Percentiles rank a stretch among this genome's conserved stretches.
Conservation (phyloP, 2,113 vertebrate species). For the Peucedramus taeniatus region DNA sequence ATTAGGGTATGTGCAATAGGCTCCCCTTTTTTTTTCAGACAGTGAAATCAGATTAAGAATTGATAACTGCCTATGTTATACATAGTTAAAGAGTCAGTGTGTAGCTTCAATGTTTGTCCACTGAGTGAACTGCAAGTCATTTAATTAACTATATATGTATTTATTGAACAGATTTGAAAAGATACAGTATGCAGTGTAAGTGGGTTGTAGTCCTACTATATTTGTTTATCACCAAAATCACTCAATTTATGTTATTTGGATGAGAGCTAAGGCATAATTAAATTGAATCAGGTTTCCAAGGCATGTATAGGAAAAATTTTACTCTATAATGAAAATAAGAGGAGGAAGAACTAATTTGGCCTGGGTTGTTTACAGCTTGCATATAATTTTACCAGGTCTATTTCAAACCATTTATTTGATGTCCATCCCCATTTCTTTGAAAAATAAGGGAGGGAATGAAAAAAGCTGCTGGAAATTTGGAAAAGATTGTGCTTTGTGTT, state of each 20-base stretch:
- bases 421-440: neutral
- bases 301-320: neutral
- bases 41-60: neutral
- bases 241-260: neutral
- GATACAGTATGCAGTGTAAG: neutral
- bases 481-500: neutral
- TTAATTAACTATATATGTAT: neutral
- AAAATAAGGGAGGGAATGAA: neutral
- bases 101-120: neutral
- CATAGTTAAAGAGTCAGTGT: neutral
- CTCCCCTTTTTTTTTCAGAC: neutral
- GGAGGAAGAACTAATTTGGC: neutral
- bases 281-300: neutral
- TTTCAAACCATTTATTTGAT: constrained; percentile 1
- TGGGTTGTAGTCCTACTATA: neutral
- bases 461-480: neutral
- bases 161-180: neutral
- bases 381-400: neutral
- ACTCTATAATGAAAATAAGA: neutral
- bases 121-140: neutral
- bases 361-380: neutral
- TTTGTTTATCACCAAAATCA: neutral
- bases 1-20: neutral
- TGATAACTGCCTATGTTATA: neutral
- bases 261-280: neutral